These are phyloP conservation scores for Peromyscus maniculatus DNA, from an alignment of 2,113 vertebrate genomes.

Conservation along the genomic window DNA sequence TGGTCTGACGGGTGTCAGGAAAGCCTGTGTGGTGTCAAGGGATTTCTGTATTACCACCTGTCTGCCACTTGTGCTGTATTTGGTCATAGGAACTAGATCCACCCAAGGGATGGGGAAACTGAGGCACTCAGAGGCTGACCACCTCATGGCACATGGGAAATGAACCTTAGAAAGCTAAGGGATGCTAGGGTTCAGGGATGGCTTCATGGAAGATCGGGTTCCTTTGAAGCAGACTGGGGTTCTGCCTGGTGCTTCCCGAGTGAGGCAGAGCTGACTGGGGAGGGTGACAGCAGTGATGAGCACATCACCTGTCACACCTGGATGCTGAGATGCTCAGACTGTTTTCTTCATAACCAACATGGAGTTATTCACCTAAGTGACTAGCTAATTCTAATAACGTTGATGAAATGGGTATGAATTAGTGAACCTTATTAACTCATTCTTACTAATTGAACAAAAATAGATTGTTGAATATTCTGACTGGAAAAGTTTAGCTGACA, in stretches of 20 bases:
- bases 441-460: neutral
- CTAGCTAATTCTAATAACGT: neutral
- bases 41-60: rapidly evolving
- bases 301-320: rapidly evolving
- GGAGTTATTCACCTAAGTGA: neutral
- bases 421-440: neutral
- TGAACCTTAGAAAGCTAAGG: rapidly evolving
- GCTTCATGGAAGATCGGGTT: no score
- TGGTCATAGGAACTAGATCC: neutral
- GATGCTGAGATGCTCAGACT: no score
- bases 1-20: rapidly evolving
- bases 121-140: neutral
- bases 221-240: rapidly evolving
- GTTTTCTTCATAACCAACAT: neutral
- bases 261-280: no score
- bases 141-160: rapidly evolving
- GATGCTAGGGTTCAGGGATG: neutral
- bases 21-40: rapidly evolving
- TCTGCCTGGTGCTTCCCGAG: rapidly evolving
- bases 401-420: neutral
- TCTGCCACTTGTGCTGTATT: neutral
- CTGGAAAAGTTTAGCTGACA: neutral
- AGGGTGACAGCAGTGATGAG: rapidly evolving
- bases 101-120: no score
- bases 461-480: conserved; percentile 23